Conservation (phyloP, 1,140 invertebrate genomes). For the Bombus balteatus region DNA sequence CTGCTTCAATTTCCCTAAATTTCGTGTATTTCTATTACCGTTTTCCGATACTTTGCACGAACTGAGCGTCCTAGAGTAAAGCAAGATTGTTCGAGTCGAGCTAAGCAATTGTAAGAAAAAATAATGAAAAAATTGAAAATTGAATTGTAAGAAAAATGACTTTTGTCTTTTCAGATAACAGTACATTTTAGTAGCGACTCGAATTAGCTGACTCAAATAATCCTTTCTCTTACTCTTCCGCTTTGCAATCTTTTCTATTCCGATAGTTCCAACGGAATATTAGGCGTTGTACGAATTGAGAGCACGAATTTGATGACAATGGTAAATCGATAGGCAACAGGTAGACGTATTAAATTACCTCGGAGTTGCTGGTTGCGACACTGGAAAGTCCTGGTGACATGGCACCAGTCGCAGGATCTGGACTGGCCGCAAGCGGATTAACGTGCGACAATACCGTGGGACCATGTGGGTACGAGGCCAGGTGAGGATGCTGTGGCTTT, state of each 20-base stretch:
- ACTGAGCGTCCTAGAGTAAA: not conserved
- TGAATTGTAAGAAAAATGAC: no score
- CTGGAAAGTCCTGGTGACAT: conserved; percentile 89
- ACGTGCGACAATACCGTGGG: conserved; percentile 63
- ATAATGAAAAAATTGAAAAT: no score
- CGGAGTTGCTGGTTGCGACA: conserved; percentile 88
- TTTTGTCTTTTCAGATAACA: no score
- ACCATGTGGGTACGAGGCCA: conserved; percentile 77
- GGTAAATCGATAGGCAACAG: not conserved
- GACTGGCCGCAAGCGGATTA: conserved; percentile 81
- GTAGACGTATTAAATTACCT: conserved; percentile 82
- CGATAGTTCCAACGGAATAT: no score
- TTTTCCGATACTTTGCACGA: not conserved
- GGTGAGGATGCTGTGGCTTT: conserved; percentile 77
- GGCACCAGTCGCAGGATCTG: conserved; percentile 83
- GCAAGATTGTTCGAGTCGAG: not conserved
- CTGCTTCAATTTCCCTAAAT: not conserved
- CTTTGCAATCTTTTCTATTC: no score
- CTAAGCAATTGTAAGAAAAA: not conserved
- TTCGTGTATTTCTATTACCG: no score
- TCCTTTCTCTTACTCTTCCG: not conserved
- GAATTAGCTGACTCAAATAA: not conserved
- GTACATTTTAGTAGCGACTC: no score
- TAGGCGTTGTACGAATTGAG: not conserved
- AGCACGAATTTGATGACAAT: not conserved